Evolutionary conservation across 2,888 invertebrate species (phyloP).

Genomic region (Spilarctia lutea): DNA sequence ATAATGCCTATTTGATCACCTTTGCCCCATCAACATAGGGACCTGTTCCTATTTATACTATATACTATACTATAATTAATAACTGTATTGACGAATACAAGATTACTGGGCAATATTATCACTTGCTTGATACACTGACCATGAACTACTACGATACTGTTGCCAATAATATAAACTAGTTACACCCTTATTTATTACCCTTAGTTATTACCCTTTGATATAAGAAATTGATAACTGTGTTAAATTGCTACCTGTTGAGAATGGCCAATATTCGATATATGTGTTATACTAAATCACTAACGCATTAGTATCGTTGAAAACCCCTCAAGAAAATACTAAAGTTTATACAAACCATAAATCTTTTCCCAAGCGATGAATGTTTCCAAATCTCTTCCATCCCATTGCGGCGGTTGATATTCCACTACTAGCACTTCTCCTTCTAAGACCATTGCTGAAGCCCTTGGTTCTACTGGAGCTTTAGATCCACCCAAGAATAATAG

Average conservation of each 20-base stretch:
- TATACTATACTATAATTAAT: no score
- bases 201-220: not conserved
- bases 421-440: conserved; percentile 89
- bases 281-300: no score
- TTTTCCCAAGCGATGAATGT: conserved; percentile 82
- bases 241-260: not conserved
- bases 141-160: not conserved
- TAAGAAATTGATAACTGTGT: not conserved
- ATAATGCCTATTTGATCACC: not conserved
- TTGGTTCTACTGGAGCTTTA: conserved; percentile 88
- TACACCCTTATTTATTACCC: no score
- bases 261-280: not conserved
- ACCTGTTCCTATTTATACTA: no score
- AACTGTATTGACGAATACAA: no score
- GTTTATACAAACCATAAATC: conserved; percentile 78
- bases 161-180: not conserved
- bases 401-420: conserved; percentile 85
- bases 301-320: no score
- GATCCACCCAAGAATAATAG: conserved; percentile 88
- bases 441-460: conserved; percentile 85
- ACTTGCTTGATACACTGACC: no score
- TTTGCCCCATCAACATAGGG: not conserved
- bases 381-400: conserved; percentile 84
- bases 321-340: not conserved
- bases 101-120: no score